Base-by-base conservation (phyloP, 1,140 invertebrate species). In the Drosophila miranda region DNA sequence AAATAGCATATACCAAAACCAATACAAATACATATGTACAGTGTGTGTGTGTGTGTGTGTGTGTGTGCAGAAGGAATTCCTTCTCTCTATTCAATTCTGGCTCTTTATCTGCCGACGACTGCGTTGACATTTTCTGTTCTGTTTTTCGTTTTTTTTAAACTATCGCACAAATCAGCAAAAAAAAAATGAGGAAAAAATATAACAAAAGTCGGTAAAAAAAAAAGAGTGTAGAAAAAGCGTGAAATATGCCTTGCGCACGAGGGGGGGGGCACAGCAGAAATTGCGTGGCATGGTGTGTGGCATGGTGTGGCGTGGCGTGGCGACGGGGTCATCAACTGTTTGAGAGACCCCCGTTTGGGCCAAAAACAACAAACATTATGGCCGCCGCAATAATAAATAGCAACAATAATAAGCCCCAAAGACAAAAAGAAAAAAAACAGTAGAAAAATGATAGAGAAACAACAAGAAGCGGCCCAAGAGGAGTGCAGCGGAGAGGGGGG, bases 341-440 rank as follows among this genome's bases (percentile, higher is more conserved):
- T 43, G 21, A 51, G 53, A 34, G 41, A 19, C 45, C 44, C 43
- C 53, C 58, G 60, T 42, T 64, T 64, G 45, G 48, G 21, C 26
- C 13, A 41, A n/a, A 49, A 56, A 44, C 26, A 46, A 44, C 41
- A 50, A 73, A 86, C 71, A 76, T 80, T 80, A 76, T 60, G 60
- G 61, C 62, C 67, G 60, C 52, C 73, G 77, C 80, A 86, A 86
- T 84, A 80, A 84, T 67, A 74, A 78, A 79, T 64, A 86, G 66
- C 51, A 84, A 83, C 59, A 80, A 76, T 60, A 70, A 54, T 73
- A 80, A 60, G 53, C 73, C 62, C 41, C 42, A 30, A 54, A 52
- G 26, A 74, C 61, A 76, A 66, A 61, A 45, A 53, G 38, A 70
- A 34, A 41, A 52, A 60, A 75, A n/a, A 71, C 28, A 42, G 14